phyloP scores from a whole-genome alignment of 2,113 vertebrate genomes.

The Paradisaea rubra region DNA sequence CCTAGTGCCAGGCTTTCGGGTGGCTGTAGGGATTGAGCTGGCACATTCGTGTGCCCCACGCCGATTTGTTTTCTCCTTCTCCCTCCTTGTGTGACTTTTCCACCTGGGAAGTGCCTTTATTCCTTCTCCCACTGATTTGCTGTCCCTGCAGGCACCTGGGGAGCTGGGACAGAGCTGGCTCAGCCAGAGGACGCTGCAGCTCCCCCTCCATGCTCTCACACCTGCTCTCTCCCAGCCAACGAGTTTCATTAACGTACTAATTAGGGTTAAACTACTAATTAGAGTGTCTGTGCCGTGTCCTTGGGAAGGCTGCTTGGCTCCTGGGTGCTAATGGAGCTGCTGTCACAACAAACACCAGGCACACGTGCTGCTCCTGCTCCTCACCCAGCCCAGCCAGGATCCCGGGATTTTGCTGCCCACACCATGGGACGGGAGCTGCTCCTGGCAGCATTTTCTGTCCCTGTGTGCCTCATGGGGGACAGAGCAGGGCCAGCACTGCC shows the following conservation, averaged over 20 bases:
- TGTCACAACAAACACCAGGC: background rate
- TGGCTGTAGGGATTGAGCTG: background rate
- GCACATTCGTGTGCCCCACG: background rate
- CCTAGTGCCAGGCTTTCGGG: background rate
- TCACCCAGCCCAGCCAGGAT: background rate
- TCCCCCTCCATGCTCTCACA: background rate
- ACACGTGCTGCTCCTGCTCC: background rate
- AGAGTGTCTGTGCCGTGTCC: background rate
- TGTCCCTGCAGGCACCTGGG: background rate
- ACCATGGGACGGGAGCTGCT: rapidly evolving
- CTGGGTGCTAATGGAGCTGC: background rate
- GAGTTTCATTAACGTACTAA: background rate
- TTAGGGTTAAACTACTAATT: conserved; percentile 14
- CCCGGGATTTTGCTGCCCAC: background rate
- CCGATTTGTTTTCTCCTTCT: background rate
- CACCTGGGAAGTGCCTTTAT: background rate
- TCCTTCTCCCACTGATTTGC: background rate
- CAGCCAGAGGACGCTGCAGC: background rate
- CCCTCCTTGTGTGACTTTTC: background rate
- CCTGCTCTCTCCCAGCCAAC: background rate
- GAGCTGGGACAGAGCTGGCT: background rate
- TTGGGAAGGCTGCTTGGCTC: background rate
- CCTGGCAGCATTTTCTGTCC: background rate
- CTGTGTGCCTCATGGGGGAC: background rate
- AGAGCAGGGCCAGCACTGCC: background rate